phyloP scores from a whole-genome alignment of 2,888 invertebrate genomes.

The Rotaria socialis region DNA sequence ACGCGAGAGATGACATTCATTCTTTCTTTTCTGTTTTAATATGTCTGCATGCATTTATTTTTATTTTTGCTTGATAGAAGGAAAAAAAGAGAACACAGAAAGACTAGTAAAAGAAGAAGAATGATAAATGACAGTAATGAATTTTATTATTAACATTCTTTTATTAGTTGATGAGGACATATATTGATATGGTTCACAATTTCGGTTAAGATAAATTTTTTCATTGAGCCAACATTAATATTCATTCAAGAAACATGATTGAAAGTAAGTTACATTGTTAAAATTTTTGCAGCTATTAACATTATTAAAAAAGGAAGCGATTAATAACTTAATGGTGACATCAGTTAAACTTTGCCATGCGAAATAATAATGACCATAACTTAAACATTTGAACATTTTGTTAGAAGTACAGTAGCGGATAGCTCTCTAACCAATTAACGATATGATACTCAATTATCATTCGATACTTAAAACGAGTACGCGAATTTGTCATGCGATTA shows the following conservation, averaged over 20 bases:
- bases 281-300: not conserved
- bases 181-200: not conserved
- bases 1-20: not conserved
- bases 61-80: no score
- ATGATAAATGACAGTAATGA: constrained; percentile 35
- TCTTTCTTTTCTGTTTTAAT: not conserved
- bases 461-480: not conserved
- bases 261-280: not conserved
- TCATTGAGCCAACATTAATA: not conserved
- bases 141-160: constrained; percentile 36
- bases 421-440: not conserved
- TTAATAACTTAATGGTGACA: no score
- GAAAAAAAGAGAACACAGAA: not conserved
- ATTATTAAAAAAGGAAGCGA: no score
- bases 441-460: not conserved
- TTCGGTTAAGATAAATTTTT: not conserved
- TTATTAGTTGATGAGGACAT: not conserved
- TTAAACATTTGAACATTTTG: no score
- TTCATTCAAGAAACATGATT: not conserved
- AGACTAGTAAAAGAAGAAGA: not conserved
- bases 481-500: not conserved
- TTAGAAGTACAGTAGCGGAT: not conserved
- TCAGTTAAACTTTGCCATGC: no score
- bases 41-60: not conserved
- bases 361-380: no score